These are phyloP conservation scores for Geococcyx californianus DNA, from an alignment of 2,113 vertebrate genomes.

Conservation along the genomic window DNA sequence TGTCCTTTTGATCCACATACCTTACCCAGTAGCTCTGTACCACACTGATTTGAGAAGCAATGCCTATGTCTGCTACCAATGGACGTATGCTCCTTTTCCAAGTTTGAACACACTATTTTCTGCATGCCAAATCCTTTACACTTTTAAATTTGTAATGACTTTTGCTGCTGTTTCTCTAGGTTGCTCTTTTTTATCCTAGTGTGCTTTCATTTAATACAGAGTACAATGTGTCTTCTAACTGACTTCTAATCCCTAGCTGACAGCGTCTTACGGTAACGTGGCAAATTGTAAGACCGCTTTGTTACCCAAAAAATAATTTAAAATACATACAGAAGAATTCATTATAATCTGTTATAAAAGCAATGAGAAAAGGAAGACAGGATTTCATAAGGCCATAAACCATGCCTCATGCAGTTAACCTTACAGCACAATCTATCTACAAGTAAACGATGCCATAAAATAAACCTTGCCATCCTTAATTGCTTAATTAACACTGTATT, in stretches of 20 bases:
- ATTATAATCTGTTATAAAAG: neutral
- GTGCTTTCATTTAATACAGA: neutral
- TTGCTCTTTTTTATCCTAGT: neutral
- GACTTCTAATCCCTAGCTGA: neutral
- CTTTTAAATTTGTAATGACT: neutral
- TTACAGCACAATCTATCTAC: neutral
- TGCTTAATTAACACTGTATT: conserved; percentile 51
- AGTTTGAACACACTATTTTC: neutral
- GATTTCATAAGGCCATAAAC: conserved; percentile 13
- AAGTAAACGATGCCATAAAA: conserved; percentile 49
- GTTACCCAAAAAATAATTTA: neutral
- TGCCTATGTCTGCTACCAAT: neutral
- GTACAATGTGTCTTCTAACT: neutral
- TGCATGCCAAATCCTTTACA: neutral
- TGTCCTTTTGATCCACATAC: neutral
- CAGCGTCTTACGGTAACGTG: neutral
- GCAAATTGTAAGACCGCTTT: neutral
- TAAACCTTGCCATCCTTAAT: conserved; percentile 27
- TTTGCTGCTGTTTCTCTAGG: neutral
- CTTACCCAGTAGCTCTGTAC: neutral
- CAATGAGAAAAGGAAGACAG: neutral
- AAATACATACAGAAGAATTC: neutral
- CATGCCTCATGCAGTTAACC: conserved; percentile 9
- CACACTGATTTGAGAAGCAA: fast-evolving
- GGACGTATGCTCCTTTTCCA: neutral